Evolutionary conservation across 1,140 invertebrate species (phyloP), one percentile per base, ranked within the genome.

Genomic region (Brachionus manjavacas): DNA sequence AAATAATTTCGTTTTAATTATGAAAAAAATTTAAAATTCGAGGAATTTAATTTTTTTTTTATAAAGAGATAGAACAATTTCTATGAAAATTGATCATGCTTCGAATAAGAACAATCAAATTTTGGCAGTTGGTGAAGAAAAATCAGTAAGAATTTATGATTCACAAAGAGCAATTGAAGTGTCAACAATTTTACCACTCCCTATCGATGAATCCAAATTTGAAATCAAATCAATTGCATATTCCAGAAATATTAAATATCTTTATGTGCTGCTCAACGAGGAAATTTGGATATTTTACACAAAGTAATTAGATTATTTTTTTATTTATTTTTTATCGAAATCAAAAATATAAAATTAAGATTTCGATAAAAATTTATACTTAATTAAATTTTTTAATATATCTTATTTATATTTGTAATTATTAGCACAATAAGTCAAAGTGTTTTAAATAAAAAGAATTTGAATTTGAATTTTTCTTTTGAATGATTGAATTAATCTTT

Each of bases 221-320:
- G 86, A 84, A 39, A 85, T 89, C 8, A 66, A 87, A 12, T 86
- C 86, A 84, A 86, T 89, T 6, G 87, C 88, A 72, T 89, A 89
- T 86, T 88, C 86, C 78, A 72, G 89, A n/a, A 87, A 88, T 60
- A 86, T 88, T 23, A 88, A 87, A 81, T 85, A 87, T 25, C 86
- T 88, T 25, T 89, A 88, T 85, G 66, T 89, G 4, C 86, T 89
- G 8, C 85, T 90, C 23, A 87, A 87, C 70, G 85, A 86, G 25
- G 86, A 87, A 72, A 87, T 90, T 14, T 89, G 88, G 88, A 86
- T 90, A n/a, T 90, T 89, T 85, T 89, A 88, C 46, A 87, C 88
- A n/a, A 87, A 88, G 88, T 89, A 74, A n/a, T n/a, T n/a, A n/a
- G n/a, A n/a, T n/a, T n/a, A n/a, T n/a, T n/a, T n/a, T n/a, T n/a